These are phyloP conservation scores for Gasterosteus aculeatus DNA, from an alignment of 2,113 vertebrate genomes.

Conservation along the genomic window DNA sequence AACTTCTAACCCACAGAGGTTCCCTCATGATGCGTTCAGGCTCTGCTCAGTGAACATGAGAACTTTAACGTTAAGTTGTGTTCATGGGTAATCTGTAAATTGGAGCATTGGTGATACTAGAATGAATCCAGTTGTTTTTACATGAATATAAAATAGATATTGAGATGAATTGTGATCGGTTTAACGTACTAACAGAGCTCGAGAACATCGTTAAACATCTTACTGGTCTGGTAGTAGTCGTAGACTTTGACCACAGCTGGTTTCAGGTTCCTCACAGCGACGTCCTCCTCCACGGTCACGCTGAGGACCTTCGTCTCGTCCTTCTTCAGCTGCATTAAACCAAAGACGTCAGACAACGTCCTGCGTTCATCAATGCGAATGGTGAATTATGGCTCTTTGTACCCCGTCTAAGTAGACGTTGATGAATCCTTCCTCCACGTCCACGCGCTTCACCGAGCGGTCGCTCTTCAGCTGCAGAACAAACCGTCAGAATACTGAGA, in stretches of 20 bases:
- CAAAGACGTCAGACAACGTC: too few species aligned
- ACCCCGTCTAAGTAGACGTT: conserved; percentile 81
- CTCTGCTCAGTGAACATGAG: too few species aligned
- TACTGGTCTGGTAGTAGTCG: conserved; percentile 89
- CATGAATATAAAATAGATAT: too few species aligned
- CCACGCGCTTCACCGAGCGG: conserved; percentile 75
- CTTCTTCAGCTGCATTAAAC: conserved; percentile 68
- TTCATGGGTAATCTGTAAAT: too few species aligned
- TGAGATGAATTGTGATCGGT: too few species aligned
- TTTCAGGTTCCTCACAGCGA: conserved; percentile 82
- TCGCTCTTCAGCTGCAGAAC: conserved; percentile 60
- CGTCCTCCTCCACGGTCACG: conserved; percentile 77
- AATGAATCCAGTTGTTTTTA: too few species aligned
- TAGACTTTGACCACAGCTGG: conserved; percentile 85
- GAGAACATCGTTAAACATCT: conserved; percentile 14
- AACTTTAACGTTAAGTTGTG: too few species aligned
- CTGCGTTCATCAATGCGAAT: too few species aligned
- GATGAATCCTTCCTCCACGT: conserved; percentile 69
- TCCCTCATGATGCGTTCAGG: too few species aligned
- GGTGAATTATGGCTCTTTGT: conserved; percentile 2
- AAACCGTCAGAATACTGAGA: neutral
- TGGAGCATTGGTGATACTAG: too few species aligned
- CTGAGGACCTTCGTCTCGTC: conserved; percentile 27
- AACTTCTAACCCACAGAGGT: too few species aligned
- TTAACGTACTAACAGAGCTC: too few species aligned